These are phyloP conservation scores for Drosophila rufa DNA, from an alignment of 1,140 invertebrate species.

Conservation along the genomic window DNA sequence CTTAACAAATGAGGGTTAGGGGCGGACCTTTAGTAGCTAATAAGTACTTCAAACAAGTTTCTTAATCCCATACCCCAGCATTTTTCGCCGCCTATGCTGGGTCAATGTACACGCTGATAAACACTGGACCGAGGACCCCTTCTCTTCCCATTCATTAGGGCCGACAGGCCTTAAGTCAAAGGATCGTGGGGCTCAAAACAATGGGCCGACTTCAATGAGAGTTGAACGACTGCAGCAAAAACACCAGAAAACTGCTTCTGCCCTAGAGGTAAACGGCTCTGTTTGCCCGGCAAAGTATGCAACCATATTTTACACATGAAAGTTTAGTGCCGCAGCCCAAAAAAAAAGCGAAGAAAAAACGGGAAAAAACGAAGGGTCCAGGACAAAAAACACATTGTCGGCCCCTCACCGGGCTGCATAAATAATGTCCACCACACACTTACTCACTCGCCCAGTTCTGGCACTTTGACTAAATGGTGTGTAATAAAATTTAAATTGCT, in stretches of 20 bases:
- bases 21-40: conserved; percentile 23
- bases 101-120: conserved; percentile 54
- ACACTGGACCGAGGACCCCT: conserved; percentile 4
- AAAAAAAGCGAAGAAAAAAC: conserved; percentile 12
- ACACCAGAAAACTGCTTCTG: conserved; percentile 6
- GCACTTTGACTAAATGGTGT: conserved; percentile 75
- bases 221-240: conserved; percentile 45
- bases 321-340: conserved; percentile 29
- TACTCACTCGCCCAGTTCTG: conserved; percentile 41
- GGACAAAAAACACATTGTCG: conserved; percentile 53
- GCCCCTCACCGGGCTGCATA: conserved; percentile 52
- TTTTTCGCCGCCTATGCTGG: conserved; percentile 3
- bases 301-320: conserved; percentile 70
- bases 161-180: conserved; percentile 25
- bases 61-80: conserved; percentile 39
- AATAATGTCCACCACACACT: conserved; percentile 61
- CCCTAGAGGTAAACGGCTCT: conserved; percentile 51
- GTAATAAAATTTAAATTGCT: conserved; percentile 79
- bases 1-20: conserved; percentile 44
- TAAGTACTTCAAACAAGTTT: conserved; percentile 51
- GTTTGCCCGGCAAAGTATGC: conserved; percentile 57
- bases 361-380: not conserved
- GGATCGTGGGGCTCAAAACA: conserved; percentile 26
- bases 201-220: conserved; percentile 33
- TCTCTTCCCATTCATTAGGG: conserved; percentile 13